phyloP scores from a whole-genome alignment of 2,888 invertebrate species.

The Quadriops clusia region DNA sequence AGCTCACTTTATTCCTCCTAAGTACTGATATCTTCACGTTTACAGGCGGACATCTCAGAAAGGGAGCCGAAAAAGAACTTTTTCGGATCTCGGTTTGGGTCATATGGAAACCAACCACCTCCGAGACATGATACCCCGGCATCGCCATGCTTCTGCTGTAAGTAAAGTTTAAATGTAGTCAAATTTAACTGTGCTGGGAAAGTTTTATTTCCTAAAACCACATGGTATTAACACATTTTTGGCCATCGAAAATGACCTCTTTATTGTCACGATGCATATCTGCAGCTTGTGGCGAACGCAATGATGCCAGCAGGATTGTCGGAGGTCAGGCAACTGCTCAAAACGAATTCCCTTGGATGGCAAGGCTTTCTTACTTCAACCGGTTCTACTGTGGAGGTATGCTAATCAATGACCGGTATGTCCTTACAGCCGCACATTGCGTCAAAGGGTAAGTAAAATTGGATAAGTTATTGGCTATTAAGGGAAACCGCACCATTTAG shows the following conservation, averaged over 20 bases:
- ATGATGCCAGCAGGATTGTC: constrained; percentile 71
- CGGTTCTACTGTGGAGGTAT: constrained; percentile 84
- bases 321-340: constrained; percentile 64
- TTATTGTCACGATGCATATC: too few species aligned
- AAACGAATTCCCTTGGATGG: constrained; percentile 87
- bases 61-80: too few species aligned
- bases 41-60: too few species aligned
- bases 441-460: constrained; percentile 60
- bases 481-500: too few species aligned
- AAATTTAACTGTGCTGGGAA: constrained; percentile 4
- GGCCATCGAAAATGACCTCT: too few species aligned
- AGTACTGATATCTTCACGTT: too few species aligned
- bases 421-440: constrained; percentile 80
- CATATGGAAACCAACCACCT: constrained; percentile 48
- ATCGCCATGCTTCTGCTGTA: constrained; percentile 53
- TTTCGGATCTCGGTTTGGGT: too few species aligned
- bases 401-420: constrained; percentile 78
- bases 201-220: not conserved
- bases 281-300: constrained; percentile 77
- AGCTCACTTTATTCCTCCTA: too few species aligned
- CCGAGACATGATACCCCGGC: constrained; percentile 45
- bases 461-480: too few species aligned
- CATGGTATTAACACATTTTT: constrained; percentile 1
- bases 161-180: too few species aligned
- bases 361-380: constrained; percentile 72